Evolutionary conservation across 30 jellyfish, hydroid and myxozoan species (phyloP), one percentile per base, ranked within the genome.

Genomic region (Haliclystus octoradiatus): DNA sequence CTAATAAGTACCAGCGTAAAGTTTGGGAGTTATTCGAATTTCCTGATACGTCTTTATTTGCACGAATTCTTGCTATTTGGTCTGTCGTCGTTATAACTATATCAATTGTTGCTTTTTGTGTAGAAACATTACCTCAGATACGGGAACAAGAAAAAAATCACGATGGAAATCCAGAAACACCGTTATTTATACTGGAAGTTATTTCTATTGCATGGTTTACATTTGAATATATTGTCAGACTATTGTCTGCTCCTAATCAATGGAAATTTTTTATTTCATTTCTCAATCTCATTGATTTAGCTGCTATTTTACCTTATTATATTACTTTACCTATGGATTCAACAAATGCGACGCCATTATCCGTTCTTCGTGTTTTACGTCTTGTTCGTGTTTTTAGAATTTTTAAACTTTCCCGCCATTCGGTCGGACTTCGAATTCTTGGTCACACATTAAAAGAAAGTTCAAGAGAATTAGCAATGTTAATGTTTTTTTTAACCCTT

Each of bases 361-460:
- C 97, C 31, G 95, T 88, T 28, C 84, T 88, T 14, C 81, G 97
- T 19, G 97, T 88, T 51, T 74, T 88, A 4, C 77, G 97, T 15
- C 76, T 88, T 71, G 97, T 88, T 50, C 86, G 97, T 1, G 97
- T 81, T 15, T 88, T 88, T 40, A 81, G 97, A 63, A 88, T 88
- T 14, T 88, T 88, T 79, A 88, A 88, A 67, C 70, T 88, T 28
- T 88, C 97, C 49, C 85, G 97, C 53, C 97, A 88, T 40, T 88
- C 97, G 22, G 62, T 88, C n/a, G 97, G 97, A 12, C 81, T 88
- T 47, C 92, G 95, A 14, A 88, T 88, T 62, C 79, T 88, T 40
- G 97, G 97, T 23, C 82, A 88, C 73, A 88, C 97, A 49, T 65
- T 88, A 65, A 78, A 80, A 32, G 95, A 92, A 57, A 88, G 97